Base-by-base conservation (phyloP, 2,888 invertebrate species). In the Muschampia plurimacula region DNA sequence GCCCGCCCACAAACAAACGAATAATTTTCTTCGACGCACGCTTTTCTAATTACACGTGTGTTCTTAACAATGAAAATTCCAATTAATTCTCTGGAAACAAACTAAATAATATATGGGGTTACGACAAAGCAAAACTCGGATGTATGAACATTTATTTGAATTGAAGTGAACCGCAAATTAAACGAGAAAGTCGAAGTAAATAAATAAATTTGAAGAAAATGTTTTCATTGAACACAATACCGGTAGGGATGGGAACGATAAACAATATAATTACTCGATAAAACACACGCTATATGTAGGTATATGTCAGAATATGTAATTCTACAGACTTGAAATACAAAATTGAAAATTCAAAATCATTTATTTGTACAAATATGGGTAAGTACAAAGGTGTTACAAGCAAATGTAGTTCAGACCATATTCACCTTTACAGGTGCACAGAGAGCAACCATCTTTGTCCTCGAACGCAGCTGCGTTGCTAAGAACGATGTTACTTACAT, bases 11-110 rank as follows among this genome's bases (percentile, higher is more conserved):
- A 79, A 79, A 79, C 81, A 81, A 80, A 78, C 81, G 81, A 83
- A 84, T 79, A 82, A 84, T 86, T 84, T 86, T 84, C 84, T 86
- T 84, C 83, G 79, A 78, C 76, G 82, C 82, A 79, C 78, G 83
- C 79, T 83, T 85, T 88, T 89, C 86, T 87, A 89, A 90, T 90
- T 89, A 90, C 87, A 90, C 85, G 85, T 88, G 86, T 84, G 84
- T 86, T 83, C 79, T 83, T 85, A 83, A 90, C 88, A 91, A 88
- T 87, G 87, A 86, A 88, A 89, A 89, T 88, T 90, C 85, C 89
- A 90, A 91, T 91, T 90, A 89, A 87, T 89, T 89, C 84, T 83
- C 80, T 79, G 83, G 81, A 84, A 84, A 84, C 79, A 84, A 84
- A 87, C 88, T 85, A 89, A 88, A 90, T 85, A 86, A 88, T 72